Base-by-base conservation (phyloP, 2,888 invertebrate species). In the Hydroisotoma schaefferi region DNA sequence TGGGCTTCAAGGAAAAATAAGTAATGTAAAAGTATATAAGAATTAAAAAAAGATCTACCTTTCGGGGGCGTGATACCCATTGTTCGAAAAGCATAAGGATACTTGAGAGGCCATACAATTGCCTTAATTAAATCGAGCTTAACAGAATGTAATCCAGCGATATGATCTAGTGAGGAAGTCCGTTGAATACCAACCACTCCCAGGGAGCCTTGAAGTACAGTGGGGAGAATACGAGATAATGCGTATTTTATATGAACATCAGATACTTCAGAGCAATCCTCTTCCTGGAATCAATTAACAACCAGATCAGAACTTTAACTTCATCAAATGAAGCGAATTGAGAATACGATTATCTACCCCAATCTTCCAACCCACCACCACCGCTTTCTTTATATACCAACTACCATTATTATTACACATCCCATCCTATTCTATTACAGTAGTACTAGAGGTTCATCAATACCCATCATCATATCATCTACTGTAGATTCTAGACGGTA, bases 41-140 rank as follows among this genome's bases (percentile, higher is more conserved):
- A 40, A 40, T 40, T 40, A 40, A 40, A 40, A 40, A 15, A 33
- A 33, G 23, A 37, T 6, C 4, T 52, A 78, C 80, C 82, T 74
- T 80, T 80, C 1, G 84, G 82, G 57, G 81, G 77, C 27, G 78
- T 78, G 37, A 85, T 76, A 5, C 82, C 83, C 70, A 85, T 78
- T 37, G 81, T 75, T 8, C 75, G 70, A 74, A 84, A 84, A 1
- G 80, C 78, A 26, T 80, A 78, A 0, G 81, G 79, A 65, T 83
- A 78, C 61, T 77, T 76, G 15, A 85, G 74, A 0, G 84, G 84
- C 77, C 83, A 81, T 65, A 83, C 78, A 25, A 85, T 77, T 6
- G 81, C 80, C 70, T 81, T 78, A 67, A 79, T 75, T 40, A 85
- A 74, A 40, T 77, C 75, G 46, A 76, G 76, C 71, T 84, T 84